Percentiles rank a stretch among this genome's conserved stretches.
phyloP scores from a whole-genome alignment of 2,888 invertebrate genomes.

The Gymnoscelis rufifasciata region DNA sequence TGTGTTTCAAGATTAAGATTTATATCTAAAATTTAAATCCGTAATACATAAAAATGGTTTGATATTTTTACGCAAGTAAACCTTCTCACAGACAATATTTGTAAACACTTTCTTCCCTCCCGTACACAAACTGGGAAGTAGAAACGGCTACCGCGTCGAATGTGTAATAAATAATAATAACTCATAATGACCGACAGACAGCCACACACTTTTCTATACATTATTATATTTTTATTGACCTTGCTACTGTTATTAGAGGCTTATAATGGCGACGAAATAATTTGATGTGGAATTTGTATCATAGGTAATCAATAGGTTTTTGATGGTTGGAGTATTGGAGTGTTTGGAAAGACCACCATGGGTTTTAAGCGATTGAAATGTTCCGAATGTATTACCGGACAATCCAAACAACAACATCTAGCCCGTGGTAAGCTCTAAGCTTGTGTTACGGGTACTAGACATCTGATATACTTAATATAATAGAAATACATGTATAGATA shows the following conservation, averaged over 20 bases:
- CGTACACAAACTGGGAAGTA: constrained; percentile 34
- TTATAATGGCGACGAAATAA: constrained; percentile 1
- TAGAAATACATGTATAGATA: too few species aligned
- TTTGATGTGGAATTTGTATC: not conserved
- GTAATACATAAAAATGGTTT: too few species aligned
- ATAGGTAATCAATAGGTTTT: not conserved
- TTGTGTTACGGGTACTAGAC: too few species aligned
- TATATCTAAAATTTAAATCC: too few species aligned
- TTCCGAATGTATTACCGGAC: too few species aligned
- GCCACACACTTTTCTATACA: constrained; percentile 39
- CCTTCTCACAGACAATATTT: too few species aligned
- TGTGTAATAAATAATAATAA: constrained; percentile 55
- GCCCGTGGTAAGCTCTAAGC: too few species aligned
- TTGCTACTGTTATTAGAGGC: constrained; percentile 19
- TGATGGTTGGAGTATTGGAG: not conserved
- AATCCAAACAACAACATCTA: too few species aligned
- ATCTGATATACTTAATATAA: too few species aligned
- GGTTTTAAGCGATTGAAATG: not conserved
- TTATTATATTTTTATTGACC: constrained; percentile 26
- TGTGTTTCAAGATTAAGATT: too few species aligned
- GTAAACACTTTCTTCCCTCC: constrained; percentile 28
- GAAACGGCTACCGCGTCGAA: constrained; percentile 55
- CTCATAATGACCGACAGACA: constrained; percentile 28
- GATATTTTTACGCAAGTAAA: too few species aligned
- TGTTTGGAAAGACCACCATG: not conserved